Conservation (phyloP, 2,888 invertebrate genomes). For the Agonum fuliginosum region DNA sequence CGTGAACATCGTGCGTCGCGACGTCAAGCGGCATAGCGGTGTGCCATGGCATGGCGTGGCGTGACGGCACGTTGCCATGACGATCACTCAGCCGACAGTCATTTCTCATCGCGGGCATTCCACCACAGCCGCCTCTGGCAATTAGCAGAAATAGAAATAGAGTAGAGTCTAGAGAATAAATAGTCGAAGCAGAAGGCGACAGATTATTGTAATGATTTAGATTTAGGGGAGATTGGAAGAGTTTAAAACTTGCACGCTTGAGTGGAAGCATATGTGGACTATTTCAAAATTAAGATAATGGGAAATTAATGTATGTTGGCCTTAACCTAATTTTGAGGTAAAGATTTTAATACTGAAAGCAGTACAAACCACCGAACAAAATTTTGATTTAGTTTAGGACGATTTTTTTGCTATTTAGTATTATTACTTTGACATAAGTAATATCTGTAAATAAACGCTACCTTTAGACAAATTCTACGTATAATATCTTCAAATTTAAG, state of each 20-base stretch:
- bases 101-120: slow-evolving; percentile 71
- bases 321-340: no score
- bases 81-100: slow-evolving; percentile 70
- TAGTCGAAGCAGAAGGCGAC: background rate
- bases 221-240: background rate
- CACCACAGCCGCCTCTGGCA: slow-evolving; percentile 71
- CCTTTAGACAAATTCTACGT: no score
- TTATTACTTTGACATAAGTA: no score
- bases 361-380: no score
- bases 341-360: no score
- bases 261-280: background rate
- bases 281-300: background rate
- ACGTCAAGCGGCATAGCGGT: slow-evolving; percentile 60
- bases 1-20: slow-evolving; percentile 27
- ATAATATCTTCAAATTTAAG: no score
- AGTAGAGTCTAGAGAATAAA: slow-evolving; percentile 58
- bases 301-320: no score
- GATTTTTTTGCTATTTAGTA: no score
- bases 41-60: slow-evolving; percentile 64
- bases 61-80: slow-evolving; percentile 69
- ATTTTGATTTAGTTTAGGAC: no score
- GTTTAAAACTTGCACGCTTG: no score
- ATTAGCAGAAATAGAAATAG: slow-evolving; percentile 73
- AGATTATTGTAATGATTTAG: background rate
- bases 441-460: no score